Conservation (phyloP, 2,113 vertebrate genomes). For the Prolemur simus region DNA sequence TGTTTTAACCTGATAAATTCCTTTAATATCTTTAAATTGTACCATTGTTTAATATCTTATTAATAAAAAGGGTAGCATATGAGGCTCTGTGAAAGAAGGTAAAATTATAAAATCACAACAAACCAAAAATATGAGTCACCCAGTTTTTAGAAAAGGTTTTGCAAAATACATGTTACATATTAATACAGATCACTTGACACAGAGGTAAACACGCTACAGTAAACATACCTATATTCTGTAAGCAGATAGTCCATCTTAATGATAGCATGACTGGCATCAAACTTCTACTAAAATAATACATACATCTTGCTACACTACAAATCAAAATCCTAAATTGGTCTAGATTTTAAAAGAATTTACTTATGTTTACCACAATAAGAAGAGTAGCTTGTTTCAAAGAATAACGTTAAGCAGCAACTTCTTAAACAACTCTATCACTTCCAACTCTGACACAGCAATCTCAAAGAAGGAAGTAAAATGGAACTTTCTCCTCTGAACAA, state of each 20-base stretch:
- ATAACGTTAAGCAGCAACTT: background rate
- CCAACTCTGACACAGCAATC: background rate
- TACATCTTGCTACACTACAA: background rate
- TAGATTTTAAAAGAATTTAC: background rate
- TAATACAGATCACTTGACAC: background rate
- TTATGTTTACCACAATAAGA: background rate
- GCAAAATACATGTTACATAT: background rate
- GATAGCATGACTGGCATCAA: background rate
- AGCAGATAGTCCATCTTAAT: background rate
- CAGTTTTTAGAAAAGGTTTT: constrained; percentile 20
- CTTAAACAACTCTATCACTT: background rate
- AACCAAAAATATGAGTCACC: background rate
- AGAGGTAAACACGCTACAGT: background rate
- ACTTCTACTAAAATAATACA: background rate
- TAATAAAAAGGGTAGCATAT: background rate
- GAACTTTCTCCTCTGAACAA: background rate
- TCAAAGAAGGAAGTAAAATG: background rate
- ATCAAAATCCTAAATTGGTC: background rate
- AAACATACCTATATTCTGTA: background rate
- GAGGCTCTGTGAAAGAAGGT: background rate
- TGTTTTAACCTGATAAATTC: background rate
- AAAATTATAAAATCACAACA: constrained; percentile 12
- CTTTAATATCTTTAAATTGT: background rate
- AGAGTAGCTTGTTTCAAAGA: background rate
- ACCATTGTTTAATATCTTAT: background rate